Conservation (phyloP, 2,888 invertebrate species). For the Drosophila aldrichi region DNA sequence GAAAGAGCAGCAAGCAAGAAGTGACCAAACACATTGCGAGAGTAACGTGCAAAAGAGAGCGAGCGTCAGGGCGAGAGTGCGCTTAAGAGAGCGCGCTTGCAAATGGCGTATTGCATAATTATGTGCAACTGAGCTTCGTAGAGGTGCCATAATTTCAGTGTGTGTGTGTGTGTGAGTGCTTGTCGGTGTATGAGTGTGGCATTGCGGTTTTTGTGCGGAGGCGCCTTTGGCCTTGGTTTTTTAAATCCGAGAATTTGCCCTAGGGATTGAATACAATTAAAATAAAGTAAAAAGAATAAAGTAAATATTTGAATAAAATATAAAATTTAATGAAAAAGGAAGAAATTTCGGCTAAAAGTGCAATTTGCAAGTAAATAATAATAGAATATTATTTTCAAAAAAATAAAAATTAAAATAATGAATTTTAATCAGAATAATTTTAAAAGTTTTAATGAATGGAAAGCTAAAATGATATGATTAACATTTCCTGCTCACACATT, state of each 20-base stretch:
- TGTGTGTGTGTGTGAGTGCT: constrained; percentile 15
- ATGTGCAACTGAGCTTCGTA: constrained; percentile 50
- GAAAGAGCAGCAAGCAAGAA: constrained; percentile 59
- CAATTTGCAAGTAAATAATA: background rate
- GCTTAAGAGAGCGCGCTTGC: constrained; percentile 45
- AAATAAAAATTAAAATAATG: background rate
- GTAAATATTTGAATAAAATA: background rate
- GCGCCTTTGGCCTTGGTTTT: constrained; percentile 72
- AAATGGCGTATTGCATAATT: constrained; percentile 73
- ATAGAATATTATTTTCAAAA: background rate
- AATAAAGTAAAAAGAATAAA: background rate
- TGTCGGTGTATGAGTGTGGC: constrained; percentile 32
- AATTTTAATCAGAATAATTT: too few relatives aligned
- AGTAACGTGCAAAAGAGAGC: constrained; percentile 11
- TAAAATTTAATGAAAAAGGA: background rate
- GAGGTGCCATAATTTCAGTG: constrained; percentile 33
- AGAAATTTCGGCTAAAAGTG: background rate
- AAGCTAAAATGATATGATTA: background rate
- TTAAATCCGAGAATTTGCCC: constrained; percentile 11
- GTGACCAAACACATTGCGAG: constrained; percentile 15
- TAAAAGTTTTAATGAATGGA: background rate
- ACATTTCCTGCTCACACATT: constrained; percentile 1
- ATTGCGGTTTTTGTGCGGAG: constrained; percentile 58
- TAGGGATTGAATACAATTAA: constrained; percentile 15
- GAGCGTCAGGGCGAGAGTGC: constrained; percentile 4